phyloP scores from a whole-genome alignment of 2,797 vertebrate genomes.

The Artibeus jamaicensis region DNA sequence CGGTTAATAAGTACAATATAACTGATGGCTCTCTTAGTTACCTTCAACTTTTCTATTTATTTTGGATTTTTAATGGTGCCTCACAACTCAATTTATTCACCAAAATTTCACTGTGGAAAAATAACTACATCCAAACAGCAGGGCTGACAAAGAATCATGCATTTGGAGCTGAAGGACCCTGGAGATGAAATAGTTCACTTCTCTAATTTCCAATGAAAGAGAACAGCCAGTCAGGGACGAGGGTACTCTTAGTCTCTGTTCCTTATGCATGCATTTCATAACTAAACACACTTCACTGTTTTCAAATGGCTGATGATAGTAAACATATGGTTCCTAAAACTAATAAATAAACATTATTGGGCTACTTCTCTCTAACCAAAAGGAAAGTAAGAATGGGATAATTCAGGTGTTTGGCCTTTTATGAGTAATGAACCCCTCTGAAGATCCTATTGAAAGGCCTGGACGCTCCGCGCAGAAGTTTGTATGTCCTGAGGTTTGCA shows the following conservation, averaged over 20 bases:
- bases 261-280: background rate
- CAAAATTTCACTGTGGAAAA: constrained; percentile 20
- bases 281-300: background rate
- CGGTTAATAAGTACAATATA: background rate
- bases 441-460: background rate
- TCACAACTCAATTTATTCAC: background rate
- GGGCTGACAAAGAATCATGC: background rate
- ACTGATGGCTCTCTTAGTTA: background rate
- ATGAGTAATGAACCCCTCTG: background rate
- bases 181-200: background rate
- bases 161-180: background rate
- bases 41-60: background rate
- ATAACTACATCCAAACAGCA: background rate
- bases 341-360: constrained; percentile 14
- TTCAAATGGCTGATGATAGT: background rate
- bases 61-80: background rate
- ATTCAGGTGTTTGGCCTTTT: background rate
- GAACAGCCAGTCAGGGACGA: background rate
- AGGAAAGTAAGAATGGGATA: background rate
- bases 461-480: background rate
- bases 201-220: background rate
- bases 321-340: constrained; percentile 23
- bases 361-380: background rate
- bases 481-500: background rate
- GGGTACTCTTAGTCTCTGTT: background rate